Evolutionary conservation across 1,140 invertebrate genomes (phyloP).

Genomic region (Onthophagus taurus): DNA sequence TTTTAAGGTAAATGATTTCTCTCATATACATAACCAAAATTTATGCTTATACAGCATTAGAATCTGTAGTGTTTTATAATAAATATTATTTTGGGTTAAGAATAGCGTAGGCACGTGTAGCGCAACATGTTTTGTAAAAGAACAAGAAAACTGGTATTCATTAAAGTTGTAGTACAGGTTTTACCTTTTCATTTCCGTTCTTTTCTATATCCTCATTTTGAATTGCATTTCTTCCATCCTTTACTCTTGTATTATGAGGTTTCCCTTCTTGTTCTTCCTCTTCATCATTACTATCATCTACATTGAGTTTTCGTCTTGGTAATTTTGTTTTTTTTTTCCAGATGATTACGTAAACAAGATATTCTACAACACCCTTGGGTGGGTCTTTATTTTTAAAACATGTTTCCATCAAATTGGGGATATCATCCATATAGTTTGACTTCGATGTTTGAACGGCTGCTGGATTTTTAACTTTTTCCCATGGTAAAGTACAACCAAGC

Average conservation of each 20-base stretch:
- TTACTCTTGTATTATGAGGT: neutral
- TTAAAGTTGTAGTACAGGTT: too few relatives aligned
- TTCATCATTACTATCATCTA: conserved; percentile 11
- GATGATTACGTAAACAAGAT: conserved; percentile 4
- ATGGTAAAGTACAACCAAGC: conserved; percentile 73
- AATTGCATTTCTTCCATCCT: neutral
- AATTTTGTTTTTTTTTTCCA: conserved; percentile 5
- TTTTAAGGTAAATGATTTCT: too few relatives aligned
- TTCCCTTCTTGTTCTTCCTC: neutral
- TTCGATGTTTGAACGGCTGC: conserved; percentile 62
- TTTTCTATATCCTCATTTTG: neutral
- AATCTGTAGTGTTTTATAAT: too few relatives aligned
- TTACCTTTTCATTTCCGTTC: conserved; percentile 6
- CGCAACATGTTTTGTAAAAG: too few relatives aligned
- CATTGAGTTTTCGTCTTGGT: conserved; percentile 8
- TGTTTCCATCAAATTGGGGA: conserved; percentile 46
- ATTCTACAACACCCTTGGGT: too few relatives aligned
- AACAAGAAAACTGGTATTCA: too few relatives aligned
- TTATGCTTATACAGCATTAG: too few relatives aligned
- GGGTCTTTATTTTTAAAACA: conserved; percentile 46
- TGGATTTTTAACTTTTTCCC: conserved; percentile 61
- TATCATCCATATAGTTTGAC: conserved; percentile 56
- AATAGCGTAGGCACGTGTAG: too few relatives aligned
- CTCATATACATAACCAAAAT: too few relatives aligned
- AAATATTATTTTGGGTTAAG: too few relatives aligned